Evolutionary conservation across 2,888 invertebrate species (phyloP), one percentile per base, ranked within the genome.

Genomic region (Pherbina coryleti): DNA sequence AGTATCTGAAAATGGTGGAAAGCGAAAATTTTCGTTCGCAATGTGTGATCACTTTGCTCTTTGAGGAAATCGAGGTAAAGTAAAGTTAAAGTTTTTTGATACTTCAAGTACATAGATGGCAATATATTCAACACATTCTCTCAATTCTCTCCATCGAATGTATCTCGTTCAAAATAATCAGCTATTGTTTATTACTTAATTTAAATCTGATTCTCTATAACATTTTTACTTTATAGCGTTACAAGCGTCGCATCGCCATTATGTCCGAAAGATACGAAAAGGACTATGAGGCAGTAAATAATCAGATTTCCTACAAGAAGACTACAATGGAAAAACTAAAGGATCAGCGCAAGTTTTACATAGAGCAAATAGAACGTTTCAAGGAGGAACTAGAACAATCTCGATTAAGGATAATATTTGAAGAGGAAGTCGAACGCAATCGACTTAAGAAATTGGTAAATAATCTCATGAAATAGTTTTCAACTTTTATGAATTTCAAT

Each of bases 281-380:
- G n/a, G 78, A 76, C 4, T 51, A 55, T n/a, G 82, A 82, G 0
- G 31, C n/a, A 11, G 53, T 79, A 9, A 81, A 81, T 0, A 80
- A 76, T 25, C 62, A 74, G 5, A 49, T 81, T 5, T 28, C 28
- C 9, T 60, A 62, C 11, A 78, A 78, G 55, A 77, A 71, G 19
- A 19, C 72, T 2, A 64, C 77, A 51, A 76, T 80, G 8, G 82
- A 82, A 19, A 82, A 81, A 31, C 1, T 80, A 17, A 62, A 44
- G 7, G 78, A 79, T 0, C 79, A 80, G 44, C 75, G 75, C 0
- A 67, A 49, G 17, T 80, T 55, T 44, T 74, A 79, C 17, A 34
- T 34, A 5, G 77, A 80, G 9, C 78, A 82, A 78, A 78, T 82
- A 37, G 28, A 78, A 22, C 81, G 80, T 11, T 82, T 81, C 28